These are phyloP conservation scores for Centropus unirufus DNA, from an alignment of 2,113 vertebrate genomes.

Conservation along the genomic window DNA sequence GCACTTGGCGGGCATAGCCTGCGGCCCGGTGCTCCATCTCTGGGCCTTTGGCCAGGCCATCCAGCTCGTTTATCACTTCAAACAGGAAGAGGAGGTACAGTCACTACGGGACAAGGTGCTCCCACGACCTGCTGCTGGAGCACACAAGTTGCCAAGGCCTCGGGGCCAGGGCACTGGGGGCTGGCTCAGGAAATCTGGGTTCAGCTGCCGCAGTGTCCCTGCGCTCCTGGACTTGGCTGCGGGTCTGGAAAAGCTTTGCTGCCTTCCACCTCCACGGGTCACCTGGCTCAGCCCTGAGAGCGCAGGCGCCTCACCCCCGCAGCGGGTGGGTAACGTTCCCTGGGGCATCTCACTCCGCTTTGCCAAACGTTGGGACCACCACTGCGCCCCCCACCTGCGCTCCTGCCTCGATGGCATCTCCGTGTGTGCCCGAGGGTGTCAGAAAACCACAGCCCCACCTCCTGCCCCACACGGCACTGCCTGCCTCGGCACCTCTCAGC, in stretches of 20 bases:
- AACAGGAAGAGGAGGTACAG: conserved; percentile 51
- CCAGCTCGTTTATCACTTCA: conserved; percentile 95
- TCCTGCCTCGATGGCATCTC: not conserved
- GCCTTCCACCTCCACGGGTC: conserved; percentile 29
- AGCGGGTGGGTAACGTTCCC: rapidly evolving
- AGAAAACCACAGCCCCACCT: not conserved
- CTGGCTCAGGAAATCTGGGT: conserved; percentile 70
- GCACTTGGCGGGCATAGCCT: conserved; percentile 87
- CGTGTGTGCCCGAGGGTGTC: rapidly evolving
- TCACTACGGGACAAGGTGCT: conserved; percentile 42
- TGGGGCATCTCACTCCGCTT: not conserved
- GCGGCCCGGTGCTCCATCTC: conserved; percentile 82
- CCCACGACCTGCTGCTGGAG: conserved; percentile 46
- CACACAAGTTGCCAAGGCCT: conserved; percentile 56
- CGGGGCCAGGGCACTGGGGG: conserved; percentile 51
- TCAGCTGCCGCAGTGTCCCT: conserved; percentile 52
- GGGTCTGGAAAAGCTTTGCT: conserved; percentile 45
- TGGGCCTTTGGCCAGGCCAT: conserved; percentile 95
- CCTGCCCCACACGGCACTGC: not conserved
- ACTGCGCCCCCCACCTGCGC: rapidly evolving
- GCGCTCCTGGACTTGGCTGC: conserved; percentile 15
- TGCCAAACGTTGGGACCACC: rapidly evolving
- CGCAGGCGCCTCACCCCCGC: not conserved
- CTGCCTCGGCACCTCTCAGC: not conserved
- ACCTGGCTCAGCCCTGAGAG: not conserved